Base-by-base conservation (phyloP, 23 tunicate species). In the Trididemnum nubilum region DNA sequence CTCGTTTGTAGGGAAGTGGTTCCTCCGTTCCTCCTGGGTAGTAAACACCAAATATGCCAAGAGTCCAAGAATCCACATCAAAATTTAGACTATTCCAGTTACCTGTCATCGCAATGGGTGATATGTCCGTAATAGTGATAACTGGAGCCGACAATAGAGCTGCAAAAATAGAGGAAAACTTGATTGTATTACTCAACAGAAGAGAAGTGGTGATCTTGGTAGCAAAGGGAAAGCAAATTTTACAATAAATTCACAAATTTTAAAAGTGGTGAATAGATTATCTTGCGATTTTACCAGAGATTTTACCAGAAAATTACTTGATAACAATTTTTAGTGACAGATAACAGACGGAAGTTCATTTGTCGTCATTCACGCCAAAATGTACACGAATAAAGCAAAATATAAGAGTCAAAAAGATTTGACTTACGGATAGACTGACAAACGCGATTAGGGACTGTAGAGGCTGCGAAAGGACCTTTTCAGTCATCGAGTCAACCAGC, bases 61-160 rank as follows among this genome's bases (percentile, higher is more conserved):
- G 37, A 2, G 60, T 36, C 85, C 85, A 81, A n/a, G 39, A 65
- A 34, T 81, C 75, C 23, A 63, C 75, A 35, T 27, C 37, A 30
- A 24, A 36, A 65, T 81, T 81, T 25, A 81, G 65, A 36, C 64
- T 52, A 1, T 28, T 36, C 85, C 85, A 81, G 2, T 37, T 71
- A 1, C 49, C 85, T 28, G 12, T 38, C 26, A 63, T 5, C 1
- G 76, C 44, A 9, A 75, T 63, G 27, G 35, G 69, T 25, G 76
- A 38, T 7, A 71, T 65, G 30, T 81, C 28, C 21, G 59, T 65
- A 1, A 81, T 65, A 0, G 49, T 22, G 1, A 81, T 75, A 4
- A 4, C 31, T 36, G 85, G 85, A 5, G 34, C 49, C 21, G 52
- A 21, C 22, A 81, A 31, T 2, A 9, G 57, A 49, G 12, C 57